Conservation (phyloP, 2,888 invertebrate species). For the Hirtodrosophila cameraria region DNA sequence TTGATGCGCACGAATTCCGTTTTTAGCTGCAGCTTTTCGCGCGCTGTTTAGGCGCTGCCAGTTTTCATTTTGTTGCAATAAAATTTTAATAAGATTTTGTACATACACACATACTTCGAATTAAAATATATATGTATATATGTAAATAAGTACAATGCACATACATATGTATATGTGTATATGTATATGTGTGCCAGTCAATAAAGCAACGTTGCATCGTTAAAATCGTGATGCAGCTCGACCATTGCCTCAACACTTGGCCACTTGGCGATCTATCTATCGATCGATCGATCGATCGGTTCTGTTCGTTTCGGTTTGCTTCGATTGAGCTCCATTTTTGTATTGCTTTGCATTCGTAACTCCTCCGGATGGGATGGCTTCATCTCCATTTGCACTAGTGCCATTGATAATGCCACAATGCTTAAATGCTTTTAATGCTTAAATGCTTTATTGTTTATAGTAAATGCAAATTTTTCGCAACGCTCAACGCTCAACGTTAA, state of each 20-base stretch:
- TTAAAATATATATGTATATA: constrained; percentile 40
- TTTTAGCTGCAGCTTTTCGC: constrained; percentile 69
- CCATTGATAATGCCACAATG: constrained; percentile 46
- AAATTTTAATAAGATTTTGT: constrained; percentile 78
- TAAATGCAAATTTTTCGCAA: constrained; percentile 55
- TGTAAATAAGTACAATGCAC: too few species aligned
- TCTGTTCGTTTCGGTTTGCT: too few species aligned
- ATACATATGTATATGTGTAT: constrained; percentile 16
- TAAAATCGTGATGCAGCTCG: constrained; percentile 73
- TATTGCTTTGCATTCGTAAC: constrained; percentile 54
- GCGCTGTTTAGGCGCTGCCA: constrained; percentile 44
- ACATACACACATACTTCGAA: constrained; percentile 46
- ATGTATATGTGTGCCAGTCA: constrained; percentile 30
- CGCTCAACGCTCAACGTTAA: too few species aligned
- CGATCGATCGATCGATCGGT: constrained; percentile 42
- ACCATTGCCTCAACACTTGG: constrained; percentile 56
- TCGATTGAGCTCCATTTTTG: constrained; percentile 68
- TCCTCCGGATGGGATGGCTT: constrained; percentile 55
- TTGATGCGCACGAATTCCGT: constrained; percentile 79
- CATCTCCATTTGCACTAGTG: constrained; percentile 35
- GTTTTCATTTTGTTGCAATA: constrained; percentile 76
- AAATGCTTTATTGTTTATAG: constrained; percentile 56
- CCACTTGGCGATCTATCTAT: constrained; percentile 20
- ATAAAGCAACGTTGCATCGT: constrained; percentile 39
- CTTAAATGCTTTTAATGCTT: constrained; percentile 12